A percentile compares a stretch with the other conserved stretches of the same genome.
These are phyloP conservation scores for Buceros bicornis DNA, from an alignment of 2,797 vertebrate species.

Conservation along the genomic window DNA sequence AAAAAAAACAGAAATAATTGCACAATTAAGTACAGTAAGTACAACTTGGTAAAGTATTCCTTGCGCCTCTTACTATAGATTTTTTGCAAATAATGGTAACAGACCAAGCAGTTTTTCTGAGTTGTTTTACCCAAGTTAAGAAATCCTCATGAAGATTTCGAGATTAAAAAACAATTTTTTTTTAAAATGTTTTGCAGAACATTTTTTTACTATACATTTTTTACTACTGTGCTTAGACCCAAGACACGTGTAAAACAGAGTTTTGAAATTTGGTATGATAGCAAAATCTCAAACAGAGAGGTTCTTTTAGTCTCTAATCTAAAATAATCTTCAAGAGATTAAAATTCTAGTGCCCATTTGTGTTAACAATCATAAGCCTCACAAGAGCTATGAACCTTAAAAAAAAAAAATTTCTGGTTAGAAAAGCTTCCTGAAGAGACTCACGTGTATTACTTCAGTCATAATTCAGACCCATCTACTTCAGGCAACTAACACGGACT, in stretches of 20 bases:
- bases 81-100: neutral
- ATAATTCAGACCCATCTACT: neutral
- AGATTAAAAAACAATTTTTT: neutral
- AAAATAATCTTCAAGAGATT: neutral
- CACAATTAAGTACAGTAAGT: neutral
- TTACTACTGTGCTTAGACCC: neutral
- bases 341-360: neutral
- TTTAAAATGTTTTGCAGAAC: neutral
- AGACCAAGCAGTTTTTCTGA: neutral
- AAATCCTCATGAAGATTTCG: neutral
- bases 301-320: neutral
- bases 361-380: neutral
- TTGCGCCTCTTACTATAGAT: neutral
- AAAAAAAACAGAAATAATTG: constrained; percentile 9
- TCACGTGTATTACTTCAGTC: too few relatives aligned
- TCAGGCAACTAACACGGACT: neutral
- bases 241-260: neutral
- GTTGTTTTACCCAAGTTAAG: neutral
- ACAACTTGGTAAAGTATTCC: neutral
- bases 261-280: neutral
- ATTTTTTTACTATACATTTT: neutral
- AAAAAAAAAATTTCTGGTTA: neutral
- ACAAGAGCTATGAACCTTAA: neutral
- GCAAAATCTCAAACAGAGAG: neutral
- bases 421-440: neutral